These are phyloP conservation scores for Hypercompe scribonia DNA, from an alignment of 2,888 invertebrate genomes.

Conservation along the genomic window DNA sequence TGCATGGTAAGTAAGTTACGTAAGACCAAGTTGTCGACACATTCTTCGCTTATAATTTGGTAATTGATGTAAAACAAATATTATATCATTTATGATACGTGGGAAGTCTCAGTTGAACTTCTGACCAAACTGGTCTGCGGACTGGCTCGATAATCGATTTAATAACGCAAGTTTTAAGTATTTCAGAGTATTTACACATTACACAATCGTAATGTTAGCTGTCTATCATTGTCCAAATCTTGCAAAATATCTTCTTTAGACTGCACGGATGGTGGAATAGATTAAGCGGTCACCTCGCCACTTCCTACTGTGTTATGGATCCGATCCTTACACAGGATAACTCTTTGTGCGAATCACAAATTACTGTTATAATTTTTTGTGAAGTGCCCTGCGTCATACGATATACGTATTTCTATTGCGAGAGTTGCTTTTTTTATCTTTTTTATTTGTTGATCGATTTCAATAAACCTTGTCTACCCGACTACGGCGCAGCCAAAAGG, in stretches of 20 bases:
- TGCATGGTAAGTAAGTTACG: constrained; percentile 12
- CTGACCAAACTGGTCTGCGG: neutral
- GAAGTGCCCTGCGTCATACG: too few relatives aligned
- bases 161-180: constrained; percentile 1
- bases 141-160: constrained; percentile 3
- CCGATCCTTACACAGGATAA: too few relatives aligned
- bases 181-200: neutral
- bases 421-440: too few relatives aligned
- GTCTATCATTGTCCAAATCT: neutral
- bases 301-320: too few relatives aligned
- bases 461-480: neutral
- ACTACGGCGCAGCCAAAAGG: too few relatives aligned
- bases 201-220: neutral
- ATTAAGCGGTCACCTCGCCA: too few relatives aligned
- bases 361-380: too few relatives aligned
- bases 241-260: neutral
- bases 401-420: too few relatives aligned
- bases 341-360: too few relatives aligned
- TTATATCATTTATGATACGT: constrained; percentile 5
- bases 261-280: too few relatives aligned
- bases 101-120: constrained; percentile 7
- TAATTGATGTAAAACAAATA: constrained; percentile 23
- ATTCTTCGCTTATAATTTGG: constrained; percentile 18
- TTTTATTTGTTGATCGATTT: neutral
- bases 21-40: neutral